phyloP scores from a whole-genome alignment of 1,140 invertebrate species.

The Asbolus verrucosus region DNA sequence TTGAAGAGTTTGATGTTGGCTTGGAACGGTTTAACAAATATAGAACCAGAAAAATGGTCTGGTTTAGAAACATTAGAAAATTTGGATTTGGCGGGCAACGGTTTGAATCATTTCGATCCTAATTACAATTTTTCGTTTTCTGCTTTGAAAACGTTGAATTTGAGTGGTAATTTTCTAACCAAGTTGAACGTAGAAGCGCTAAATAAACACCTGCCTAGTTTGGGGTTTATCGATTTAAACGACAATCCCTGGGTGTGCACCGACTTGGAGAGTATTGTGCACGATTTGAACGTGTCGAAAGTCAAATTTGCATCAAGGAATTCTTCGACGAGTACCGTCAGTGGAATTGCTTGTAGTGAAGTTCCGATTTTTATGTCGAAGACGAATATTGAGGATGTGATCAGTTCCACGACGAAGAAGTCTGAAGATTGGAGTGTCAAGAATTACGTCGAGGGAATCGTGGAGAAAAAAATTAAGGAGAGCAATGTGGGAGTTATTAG shows the following conservation, averaged over 20 bases:
- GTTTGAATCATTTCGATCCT: constrained; percentile 14
- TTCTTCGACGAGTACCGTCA: not conserved
- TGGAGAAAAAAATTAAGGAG: not conserved
- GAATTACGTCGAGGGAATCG: not conserved
- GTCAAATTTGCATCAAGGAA: not conserved
- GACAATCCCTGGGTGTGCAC: constrained; percentile 29
- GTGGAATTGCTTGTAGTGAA: constrained; percentile 14
- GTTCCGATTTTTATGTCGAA: not conserved
- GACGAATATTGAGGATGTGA: not conserved
- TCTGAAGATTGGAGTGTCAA: not conserved
- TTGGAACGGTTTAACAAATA: not conserved
- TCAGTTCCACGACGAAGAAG: not conserved
- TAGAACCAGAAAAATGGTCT: not conserved
- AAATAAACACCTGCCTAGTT: not conserved
- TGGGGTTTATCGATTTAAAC: constrained; percentile 30
- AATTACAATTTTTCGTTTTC: constrained; percentile 26
- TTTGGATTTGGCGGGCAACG: constrained; percentile 14
- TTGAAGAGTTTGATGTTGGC: constrained; percentile 13
- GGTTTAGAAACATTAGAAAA: not conserved
- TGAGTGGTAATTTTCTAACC: constrained; percentile 7
- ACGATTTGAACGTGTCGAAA: constrained; percentile 3
- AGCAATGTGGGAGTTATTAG: not conserved
- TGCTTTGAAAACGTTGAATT: not conserved
- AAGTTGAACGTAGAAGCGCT: constrained; percentile 8
- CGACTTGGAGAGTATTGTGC: constrained; percentile 1